Evolutionary conservation across 2,888 invertebrate genomes (phyloP).

Genomic region (Campoplex capitator): DNA sequence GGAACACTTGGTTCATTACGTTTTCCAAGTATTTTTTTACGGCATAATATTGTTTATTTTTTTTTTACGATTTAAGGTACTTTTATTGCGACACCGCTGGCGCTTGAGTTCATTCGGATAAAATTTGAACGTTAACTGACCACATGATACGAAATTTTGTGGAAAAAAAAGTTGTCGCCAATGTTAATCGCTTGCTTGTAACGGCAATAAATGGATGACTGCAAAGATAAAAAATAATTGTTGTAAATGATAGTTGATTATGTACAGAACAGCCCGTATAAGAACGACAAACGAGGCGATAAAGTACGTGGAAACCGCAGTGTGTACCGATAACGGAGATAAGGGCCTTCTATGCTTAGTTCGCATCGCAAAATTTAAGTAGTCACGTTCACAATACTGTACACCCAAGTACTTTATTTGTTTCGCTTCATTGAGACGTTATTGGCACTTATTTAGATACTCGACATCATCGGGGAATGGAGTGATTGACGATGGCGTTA

Average conservation of each 20-base stretch:
- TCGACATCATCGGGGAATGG: neutral
- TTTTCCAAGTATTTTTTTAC: neutral
- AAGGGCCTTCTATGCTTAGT: conserved; percentile 38
- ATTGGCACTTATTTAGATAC: conserved; percentile 39
- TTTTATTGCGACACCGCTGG: neutral
- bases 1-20: neutral
- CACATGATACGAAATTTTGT: neutral
- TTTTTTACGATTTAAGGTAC: neutral
- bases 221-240: neutral
- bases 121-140: neutral
- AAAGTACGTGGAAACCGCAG: conserved; percentile 65
- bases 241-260: neutral
- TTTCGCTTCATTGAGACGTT: conserved; percentile 61
- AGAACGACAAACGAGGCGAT: conserved; percentile 48
- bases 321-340: conserved; percentile 66
- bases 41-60: neutral
- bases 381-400: conserved; percentile 39
- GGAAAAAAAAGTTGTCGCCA: neutral
- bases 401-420: conserved; percentile 32
- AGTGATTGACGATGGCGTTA: neutral
- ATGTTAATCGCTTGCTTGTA: neutral
- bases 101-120: neutral
- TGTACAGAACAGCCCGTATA: conserved; percentile 7
- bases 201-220: neutral
- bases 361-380: conserved; percentile 56